Conservation (phyloP, 2,888 invertebrate genomes). For the Spilosoma lubricipeda region DNA sequence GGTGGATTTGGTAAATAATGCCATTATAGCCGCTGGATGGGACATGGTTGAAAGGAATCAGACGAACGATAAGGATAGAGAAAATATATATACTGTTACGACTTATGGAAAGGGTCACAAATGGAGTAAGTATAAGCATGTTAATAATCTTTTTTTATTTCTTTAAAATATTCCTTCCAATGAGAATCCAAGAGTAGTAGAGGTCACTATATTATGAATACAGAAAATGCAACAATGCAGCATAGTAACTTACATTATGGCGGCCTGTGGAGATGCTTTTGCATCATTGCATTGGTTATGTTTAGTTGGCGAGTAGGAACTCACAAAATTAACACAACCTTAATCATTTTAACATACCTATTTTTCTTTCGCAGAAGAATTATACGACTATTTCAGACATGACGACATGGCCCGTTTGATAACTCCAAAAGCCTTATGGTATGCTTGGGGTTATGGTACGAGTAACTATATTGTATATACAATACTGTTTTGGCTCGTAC, state of each 20-base stretch:
- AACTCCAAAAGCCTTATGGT: background rate
- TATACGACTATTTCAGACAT: background rate
- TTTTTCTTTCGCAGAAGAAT: background rate
- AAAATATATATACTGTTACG: slow-evolving; percentile 9
- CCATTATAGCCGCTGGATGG: slow-evolving; percentile 20
- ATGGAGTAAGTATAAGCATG: background rate
- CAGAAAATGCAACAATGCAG: too few species aligned
- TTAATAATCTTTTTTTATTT: too few species aligned
- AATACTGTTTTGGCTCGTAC: background rate
- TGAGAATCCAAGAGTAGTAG: too few species aligned
- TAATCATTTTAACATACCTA: too few species aligned
- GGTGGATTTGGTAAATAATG: slow-evolving; percentile 16
- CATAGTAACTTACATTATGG: too few species aligned
- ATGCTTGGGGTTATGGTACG: background rate
- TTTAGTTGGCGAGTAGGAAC: too few species aligned
- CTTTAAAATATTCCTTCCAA: too few species aligned
- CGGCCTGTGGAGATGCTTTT: too few species aligned
- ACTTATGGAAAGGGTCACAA: background rate
- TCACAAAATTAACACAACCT: too few species aligned
- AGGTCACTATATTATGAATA: too few species aligned
- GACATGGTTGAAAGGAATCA: slow-evolving; percentile 10
- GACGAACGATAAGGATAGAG: background rate
- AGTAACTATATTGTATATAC: background rate
- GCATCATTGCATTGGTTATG: too few species aligned
- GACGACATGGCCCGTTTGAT: background rate